A percentile compares a stretch with the other conserved stretches of the same genome.
phyloP scores from a whole-genome alignment of 1,140 invertebrate genomes.

The Drosophila quadrilineata region DNA sequence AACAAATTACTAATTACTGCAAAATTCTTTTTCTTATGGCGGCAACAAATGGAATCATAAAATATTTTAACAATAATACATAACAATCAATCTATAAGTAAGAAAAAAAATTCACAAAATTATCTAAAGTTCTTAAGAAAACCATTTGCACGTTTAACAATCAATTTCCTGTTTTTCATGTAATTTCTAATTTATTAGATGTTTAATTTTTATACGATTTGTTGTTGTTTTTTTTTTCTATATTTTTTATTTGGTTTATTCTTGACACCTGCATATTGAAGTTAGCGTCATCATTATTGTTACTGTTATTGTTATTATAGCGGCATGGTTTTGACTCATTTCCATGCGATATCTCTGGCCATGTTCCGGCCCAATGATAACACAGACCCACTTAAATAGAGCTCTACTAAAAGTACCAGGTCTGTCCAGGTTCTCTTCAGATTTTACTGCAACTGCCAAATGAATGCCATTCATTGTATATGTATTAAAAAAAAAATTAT shows the following conservation, averaged over 20 bases:
- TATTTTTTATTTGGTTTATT: background rate
- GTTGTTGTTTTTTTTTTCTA: background rate
- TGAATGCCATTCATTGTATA: constrained; percentile 61
- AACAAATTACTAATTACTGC: constrained; percentile 40
- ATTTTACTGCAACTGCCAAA: constrained; percentile 61
- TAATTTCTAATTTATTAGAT: no score
- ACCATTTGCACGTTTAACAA: background rate
- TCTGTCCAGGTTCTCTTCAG: constrained; percentile 38
- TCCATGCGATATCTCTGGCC: constrained; percentile 37
- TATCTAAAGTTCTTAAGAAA: background rate
- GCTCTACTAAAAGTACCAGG: background rate
- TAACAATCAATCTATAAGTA: no score
- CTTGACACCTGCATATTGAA: constrained; percentile 15
- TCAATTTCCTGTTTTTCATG: background rate
- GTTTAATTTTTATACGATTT: background rate
- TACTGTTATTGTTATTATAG: background rate
- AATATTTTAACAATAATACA: no score
- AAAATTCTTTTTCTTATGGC: no score
- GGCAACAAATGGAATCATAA: no score
- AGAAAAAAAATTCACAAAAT: background rate
- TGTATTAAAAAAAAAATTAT: no score
- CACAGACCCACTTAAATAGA: constrained; percentile 23
- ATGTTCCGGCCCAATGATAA: constrained; percentile 18
- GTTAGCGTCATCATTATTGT: background rate
- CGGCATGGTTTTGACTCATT: constrained; percentile 51